These are phyloP conservation scores for Etheostoma nigrum DNA, from an alignment of 2,797 vertebrate species.

Conservation along the genomic window DNA sequence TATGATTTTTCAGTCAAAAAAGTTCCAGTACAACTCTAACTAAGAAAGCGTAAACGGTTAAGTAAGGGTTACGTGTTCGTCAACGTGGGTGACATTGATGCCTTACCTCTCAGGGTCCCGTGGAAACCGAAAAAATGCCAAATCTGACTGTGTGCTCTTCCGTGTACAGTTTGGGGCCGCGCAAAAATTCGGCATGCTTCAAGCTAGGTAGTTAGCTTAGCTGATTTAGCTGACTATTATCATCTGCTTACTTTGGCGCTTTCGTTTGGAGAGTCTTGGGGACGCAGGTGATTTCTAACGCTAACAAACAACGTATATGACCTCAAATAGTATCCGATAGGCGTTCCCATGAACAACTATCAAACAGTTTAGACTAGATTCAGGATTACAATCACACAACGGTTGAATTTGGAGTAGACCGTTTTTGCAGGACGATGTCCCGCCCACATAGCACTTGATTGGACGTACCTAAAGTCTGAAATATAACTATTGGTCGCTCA, in stretches of 20 bases:
- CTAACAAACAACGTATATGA: not conserved
- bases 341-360: not conserved
- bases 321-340: fast-evolving
- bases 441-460: constrained; percentile 48
- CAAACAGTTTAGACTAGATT: not conserved
- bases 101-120: constrained; percentile 87
- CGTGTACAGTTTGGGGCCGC: constrained; percentile 91
- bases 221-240: constrained; percentile 20
- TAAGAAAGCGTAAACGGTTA: not conserved
- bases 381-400: constrained; percentile 36
- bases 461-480: fast-evolving
- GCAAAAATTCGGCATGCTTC: constrained; percentile 91
- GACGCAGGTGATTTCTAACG: too few relatives aligned
- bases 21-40: not conserved
- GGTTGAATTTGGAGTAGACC: constrained; percentile 12
- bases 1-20: not conserved
- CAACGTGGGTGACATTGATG: fast-evolving
- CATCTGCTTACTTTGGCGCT: constrained; percentile 10
- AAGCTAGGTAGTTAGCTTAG: constrained; percentile 64
- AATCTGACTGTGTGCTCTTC: constrained; percentile 89
- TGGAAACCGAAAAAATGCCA: constrained; percentile 90
- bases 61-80: not conserved
- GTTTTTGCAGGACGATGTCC: not conserved
- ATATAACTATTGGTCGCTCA: constrained; percentile 16
- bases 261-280: not conserved